Evolutionary conservation across 2,888 invertebrate species (phyloP), one percentile per base, ranked within the genome.

Genomic region (Rotaria macrura): DNA sequence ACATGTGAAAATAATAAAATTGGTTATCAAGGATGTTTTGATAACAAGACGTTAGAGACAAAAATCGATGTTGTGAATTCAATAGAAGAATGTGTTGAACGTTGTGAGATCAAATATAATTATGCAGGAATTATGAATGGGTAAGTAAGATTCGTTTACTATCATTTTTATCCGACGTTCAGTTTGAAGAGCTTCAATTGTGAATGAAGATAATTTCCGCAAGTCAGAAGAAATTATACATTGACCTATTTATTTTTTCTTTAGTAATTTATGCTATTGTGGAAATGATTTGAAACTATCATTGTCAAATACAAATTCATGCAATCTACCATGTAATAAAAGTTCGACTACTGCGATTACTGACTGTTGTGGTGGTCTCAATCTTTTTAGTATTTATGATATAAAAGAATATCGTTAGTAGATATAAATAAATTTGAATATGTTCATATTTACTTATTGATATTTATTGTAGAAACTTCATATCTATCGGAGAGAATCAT

Each of bases 21-120:
- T 79, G 79, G 79, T n/a, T 79, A 79, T 43, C n/a, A n/a, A n/a
- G 79, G 79, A 23, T 79, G 79, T 79, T 79, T 40, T 79, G 20
- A 40, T 43, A 43, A 5, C 5, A 17, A 10, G n/a, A 4, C n/a
- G 14, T 43, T 79, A 10, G 9, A 79, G 5, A 79, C n/a, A 14
- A 20, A 5, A 4, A 43, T 79, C n/a, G 25, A n/a, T 43, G 2
- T 25, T 40, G 79, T 79, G 1, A 7, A 79, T 40, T 43, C 40
- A 25, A 2, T 79, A 7, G 9, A 79, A 43, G 43, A 40, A 43
- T 79, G 79, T 79, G n/a, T 79, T 79, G 9, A 43, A n/a, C 25
- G 20, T 38, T 79, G 79, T 43, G 4, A 40, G 43, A 38, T 34
- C 2, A 65, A 43, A 43, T 79, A 43, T 43, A 10, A 25, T 25